Base-by-base conservation (phyloP, 2,888 invertebrate genomes). In the Drosophila rubida region DNA sequence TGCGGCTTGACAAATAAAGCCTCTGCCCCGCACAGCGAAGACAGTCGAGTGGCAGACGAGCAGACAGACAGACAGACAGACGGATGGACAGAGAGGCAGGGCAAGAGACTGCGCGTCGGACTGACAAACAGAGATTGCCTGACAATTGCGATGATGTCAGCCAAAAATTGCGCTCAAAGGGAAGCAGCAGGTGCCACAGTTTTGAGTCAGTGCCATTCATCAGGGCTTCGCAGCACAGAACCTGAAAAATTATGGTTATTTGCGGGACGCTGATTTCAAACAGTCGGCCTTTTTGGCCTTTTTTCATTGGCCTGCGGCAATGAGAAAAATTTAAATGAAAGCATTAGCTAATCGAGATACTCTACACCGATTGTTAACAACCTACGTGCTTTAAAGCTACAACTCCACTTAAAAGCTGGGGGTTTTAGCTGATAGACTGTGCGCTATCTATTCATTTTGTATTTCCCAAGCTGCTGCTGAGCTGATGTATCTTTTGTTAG, bases 221-320 rank as follows among this genome's bases (percentile, higher is more conserved):
- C 78, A 72, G 45, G 11, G 63, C 27, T 59, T 44, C 68, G 58
- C n/a, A 16, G 4, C 50, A 37, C 30, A 50, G 54, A 73, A 78
- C 68, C 75, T 65, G 64, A 80, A 69, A 73, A 69, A 78, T 80
- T 78, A 71, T 74, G 73, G 73, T 73, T 78, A 73, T 80, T 82
- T 80, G 53, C 46, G 48, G 22, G 32, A 62, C 55, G 67, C 55
- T 71, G 86, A 85, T 80, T 82, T 71, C 30, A 32, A 57, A 39
- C 22, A 13, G 7, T 3, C 7, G 27, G 7, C 41, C 37, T 35
- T 27, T 49, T 48, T 39, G 50, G 39, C 41, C 62, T 58, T 69
- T 73, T 63, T 67, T 45, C 64, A 71, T 69, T 61, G 64, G 64
- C 58, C 42, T 35, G 16, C 13, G 23, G 23, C 22, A 32, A 48